Percentiles rank a stretch among this genome's conserved stretches.
phyloP scores from a whole-genome alignment of 2,888 invertebrate genomes.

The Autographa gamma region DNA sequence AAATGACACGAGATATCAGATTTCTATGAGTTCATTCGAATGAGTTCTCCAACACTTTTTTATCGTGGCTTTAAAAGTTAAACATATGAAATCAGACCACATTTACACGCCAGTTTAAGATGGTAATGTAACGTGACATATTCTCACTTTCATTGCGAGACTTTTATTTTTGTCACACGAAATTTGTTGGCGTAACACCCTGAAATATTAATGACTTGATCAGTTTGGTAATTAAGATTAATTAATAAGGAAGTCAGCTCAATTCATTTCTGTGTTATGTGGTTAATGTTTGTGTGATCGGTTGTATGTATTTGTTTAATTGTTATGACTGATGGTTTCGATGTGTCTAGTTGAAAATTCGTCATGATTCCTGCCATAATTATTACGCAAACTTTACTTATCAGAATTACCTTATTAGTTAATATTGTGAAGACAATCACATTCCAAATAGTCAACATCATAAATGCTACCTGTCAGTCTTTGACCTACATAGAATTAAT shows the following conservation, averaged over 20 bases:
- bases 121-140: constrained; percentile 65
- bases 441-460: constrained; percentile 11
- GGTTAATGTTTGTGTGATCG: background rate
- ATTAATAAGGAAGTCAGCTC: constrained; percentile 26
- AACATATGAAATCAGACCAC: constrained; percentile 53
- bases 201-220: constrained; percentile 43
- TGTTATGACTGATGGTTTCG: background rate
- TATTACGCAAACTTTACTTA: background rate
- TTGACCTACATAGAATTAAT: constrained; percentile 36
- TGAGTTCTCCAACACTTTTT: constrained; percentile 29
- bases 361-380: background rate
- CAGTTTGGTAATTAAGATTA: constrained; percentile 29
- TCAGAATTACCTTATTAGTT: background rate
- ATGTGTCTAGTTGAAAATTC: background rate
- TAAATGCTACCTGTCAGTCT: constrained; percentile 11
- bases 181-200: constrained; percentile 38
- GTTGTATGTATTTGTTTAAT: background rate
- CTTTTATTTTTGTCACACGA: constrained; percentile 53
- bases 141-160: constrained; percentile 70
- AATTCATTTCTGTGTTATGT: constrained; percentile 14
- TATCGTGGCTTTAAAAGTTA: constrained; percentile 11
- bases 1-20: constrained; percentile 9
- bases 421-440: background rate
- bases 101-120: constrained; percentile 63
- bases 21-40: constrained; percentile 16